Evolutionary conservation across 2,888 invertebrate species (phyloP).

Genomic region (Mystacides longicornis): DNA sequence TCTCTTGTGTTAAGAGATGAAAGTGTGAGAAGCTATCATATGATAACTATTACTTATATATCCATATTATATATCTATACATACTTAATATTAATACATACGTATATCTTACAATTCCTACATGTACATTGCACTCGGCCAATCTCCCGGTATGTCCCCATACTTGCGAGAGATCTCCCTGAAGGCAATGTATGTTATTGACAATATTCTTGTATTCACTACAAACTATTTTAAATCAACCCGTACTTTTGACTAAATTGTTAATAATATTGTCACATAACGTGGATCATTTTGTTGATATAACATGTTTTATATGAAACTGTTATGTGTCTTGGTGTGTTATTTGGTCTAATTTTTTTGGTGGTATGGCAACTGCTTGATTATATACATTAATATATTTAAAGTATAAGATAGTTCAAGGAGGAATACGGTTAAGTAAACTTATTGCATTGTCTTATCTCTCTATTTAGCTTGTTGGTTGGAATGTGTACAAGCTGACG

Average conservation of each 20-base stretch:
- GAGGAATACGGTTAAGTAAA: too few relatives aligned
- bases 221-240: neutral
- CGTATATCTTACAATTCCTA: conserved; percentile 20
- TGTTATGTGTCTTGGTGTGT: conserved; percentile 26
- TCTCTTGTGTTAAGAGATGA: conserved; percentile 26
- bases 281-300: conserved; percentile 2
- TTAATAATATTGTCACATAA: neutral
- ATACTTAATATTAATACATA: conserved; percentile 11
- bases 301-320: conserved; percentile 21
- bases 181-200: neutral
- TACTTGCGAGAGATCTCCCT: conserved; percentile 20
- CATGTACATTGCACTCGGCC: conserved; percentile 18
- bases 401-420: too few relatives aligned
- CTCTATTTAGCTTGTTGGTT: too few relatives aligned
- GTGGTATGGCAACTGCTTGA: conserved; percentile 24
- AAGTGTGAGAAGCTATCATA: conserved; percentile 26
- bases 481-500: too few relatives aligned
- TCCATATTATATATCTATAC: conserved; percentile 24
- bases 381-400: too few relatives aligned
- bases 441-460: too few relatives aligned
- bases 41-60: conserved; percentile 22
- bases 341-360: conserved; percentile 21
- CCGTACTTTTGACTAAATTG: neutral
- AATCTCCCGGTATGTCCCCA: conserved; percentile 19
- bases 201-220: neutral